Conservation (phyloP, 2,797 vertebrate species). For the Gadopsis marmoratus region DNA sequence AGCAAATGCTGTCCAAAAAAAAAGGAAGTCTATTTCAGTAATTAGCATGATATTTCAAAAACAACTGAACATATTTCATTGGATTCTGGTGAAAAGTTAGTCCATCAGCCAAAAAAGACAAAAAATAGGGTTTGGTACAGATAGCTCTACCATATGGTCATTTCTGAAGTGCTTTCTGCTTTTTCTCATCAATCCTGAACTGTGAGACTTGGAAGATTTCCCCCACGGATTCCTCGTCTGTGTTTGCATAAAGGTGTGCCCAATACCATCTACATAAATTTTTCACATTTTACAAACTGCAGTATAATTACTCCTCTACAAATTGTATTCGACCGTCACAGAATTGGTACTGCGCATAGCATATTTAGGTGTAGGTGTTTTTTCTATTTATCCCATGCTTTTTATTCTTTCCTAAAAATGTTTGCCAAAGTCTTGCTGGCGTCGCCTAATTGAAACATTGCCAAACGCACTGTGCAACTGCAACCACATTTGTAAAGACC, state of each 20-base stretch:
- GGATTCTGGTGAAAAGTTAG: constrained; percentile 3
- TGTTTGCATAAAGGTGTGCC: background rate
- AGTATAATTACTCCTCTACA: constrained; percentile 1
- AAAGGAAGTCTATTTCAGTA: constrained; percentile 20
- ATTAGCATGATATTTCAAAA: constrained; percentile 12
- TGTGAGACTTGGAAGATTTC: background rate
- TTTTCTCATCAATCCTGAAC: constrained; percentile 14
- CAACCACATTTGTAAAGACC: background rate
- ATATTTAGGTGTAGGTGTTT: constrained; percentile 6
- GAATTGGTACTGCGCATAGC: background rate
- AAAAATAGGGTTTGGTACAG: background rate
- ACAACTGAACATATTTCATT: constrained; percentile 14
- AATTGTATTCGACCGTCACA: background rate
- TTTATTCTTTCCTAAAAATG: background rate
- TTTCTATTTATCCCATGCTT: background rate
- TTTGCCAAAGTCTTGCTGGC: constrained; percentile 20
- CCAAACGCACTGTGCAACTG: background rate
- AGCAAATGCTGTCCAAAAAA: background rate
- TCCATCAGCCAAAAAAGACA: constrained; percentile 5
- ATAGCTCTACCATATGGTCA: background rate
- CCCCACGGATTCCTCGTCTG: background rate
- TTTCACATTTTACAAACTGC: constrained; percentile 1
- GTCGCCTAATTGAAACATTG: background rate
- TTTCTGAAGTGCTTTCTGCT: background rate
- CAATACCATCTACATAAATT: constrained; percentile 10